These are phyloP conservation scores for Benthosema pterotum DNA, from an alignment of 2,797 vertebrate species.

Conservation along the genomic window DNA sequence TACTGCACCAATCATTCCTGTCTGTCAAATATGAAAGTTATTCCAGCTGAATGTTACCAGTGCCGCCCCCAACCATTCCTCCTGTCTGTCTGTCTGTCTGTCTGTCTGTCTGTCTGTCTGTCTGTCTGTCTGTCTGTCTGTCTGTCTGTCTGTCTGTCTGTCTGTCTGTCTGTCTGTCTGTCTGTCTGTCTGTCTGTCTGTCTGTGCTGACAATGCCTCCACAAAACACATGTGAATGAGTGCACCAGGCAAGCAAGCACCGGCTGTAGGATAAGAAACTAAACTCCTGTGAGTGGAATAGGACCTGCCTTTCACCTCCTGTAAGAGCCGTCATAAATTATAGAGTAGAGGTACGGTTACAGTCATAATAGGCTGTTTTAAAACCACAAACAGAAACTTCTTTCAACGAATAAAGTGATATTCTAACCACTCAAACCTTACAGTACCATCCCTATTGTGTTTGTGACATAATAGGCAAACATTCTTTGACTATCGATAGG, in stretches of 20 bases:
- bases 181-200: not conserved
- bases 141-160: not conserved
- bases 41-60: constrained; percentile 57
- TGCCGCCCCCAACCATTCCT: constrained; percentile 51
- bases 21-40: no score
- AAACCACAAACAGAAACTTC: no score
- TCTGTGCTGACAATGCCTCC: not conserved
- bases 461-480: no score
- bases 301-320: constrained; percentile 30
- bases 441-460: no score
- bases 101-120: not conserved
- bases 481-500: no score
- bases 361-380: no score
- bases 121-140: not conserved
- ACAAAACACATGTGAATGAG: constrained; percentile 37
- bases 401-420: not conserved
- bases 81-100: constrained; percentile 45
- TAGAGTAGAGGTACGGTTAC: no score
- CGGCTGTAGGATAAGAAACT: constrained; percentile 29
- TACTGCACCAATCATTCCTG: no score
- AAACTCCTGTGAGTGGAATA: constrained; percentile 43
- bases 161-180: not conserved
- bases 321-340: not conserved
- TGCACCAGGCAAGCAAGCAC: constrained; percentile 51
- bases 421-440: no score